Conservation (phyloP, 2,888 invertebrate species). For the Drosophila lacicola region DNA sequence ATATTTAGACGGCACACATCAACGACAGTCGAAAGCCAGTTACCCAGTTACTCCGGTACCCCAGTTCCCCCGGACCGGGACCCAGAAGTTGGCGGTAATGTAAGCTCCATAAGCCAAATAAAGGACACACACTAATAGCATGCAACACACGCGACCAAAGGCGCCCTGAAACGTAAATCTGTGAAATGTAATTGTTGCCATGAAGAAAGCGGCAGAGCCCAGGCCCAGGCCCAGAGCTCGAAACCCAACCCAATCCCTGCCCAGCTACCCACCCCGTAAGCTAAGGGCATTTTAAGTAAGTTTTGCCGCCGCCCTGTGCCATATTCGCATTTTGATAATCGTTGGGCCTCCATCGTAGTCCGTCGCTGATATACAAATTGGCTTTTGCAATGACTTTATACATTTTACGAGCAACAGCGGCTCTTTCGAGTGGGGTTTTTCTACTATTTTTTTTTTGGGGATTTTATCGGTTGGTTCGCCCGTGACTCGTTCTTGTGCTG, state of each 20-base stretch:
- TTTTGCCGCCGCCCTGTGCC: conserved; percentile 62
- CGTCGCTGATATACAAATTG: conserved; percentile 74
- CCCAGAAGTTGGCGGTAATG: conserved; percentile 66
- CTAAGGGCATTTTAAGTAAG: conserved; percentile 79
- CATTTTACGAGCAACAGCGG: conserved; percentile 71
- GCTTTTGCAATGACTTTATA: conserved; percentile 78
- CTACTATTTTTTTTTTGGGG: conserved; percentile 20
- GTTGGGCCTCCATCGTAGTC: conserved; percentile 45
- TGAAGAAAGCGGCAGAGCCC: conserved; percentile 59
- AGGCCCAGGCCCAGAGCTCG: conserved; percentile 2
- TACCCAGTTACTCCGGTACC: conserved; percentile 1
- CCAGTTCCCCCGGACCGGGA: neutral
- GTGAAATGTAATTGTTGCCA: conserved; percentile 82
- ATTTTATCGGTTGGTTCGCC: conserved; percentile 23
- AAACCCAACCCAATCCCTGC: conserved; percentile 4
- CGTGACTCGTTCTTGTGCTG: conserved; percentile 30
- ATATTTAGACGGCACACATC: conserved; percentile 81
- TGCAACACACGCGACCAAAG: conserved; percentile 77
- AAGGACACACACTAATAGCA: conserved; percentile 77
- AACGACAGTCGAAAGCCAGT: conserved; percentile 52
- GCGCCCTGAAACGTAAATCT: conserved; percentile 72
- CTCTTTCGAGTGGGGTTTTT: conserved; percentile 59
- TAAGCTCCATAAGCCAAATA: conserved; percentile 80
- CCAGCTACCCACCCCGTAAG: conserved; percentile 12
- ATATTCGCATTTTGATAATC: conserved; percentile 79